phyloP scores from a whole-genome alignment of 2,797 vertebrate species.

The Pangasius sanitwongsei region DNA sequence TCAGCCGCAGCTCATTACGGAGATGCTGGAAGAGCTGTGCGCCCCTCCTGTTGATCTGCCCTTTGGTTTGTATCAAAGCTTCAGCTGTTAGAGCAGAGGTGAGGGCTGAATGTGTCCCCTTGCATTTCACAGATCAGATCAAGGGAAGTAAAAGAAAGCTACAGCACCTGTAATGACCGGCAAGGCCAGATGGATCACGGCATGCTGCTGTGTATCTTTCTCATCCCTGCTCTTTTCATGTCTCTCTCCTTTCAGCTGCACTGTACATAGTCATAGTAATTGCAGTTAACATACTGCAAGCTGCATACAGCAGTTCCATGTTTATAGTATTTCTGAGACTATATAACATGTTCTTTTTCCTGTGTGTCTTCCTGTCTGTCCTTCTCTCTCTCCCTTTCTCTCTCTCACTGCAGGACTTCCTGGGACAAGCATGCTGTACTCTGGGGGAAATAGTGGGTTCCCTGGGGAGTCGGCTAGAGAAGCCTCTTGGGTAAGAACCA shows the following conservation, averaged over 20 bases:
- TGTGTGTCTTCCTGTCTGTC: background rate
- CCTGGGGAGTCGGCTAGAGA: slow-evolving; percentile 89
- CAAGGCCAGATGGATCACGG: background rate
- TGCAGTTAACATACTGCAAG: background rate
- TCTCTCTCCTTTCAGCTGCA: background rate
- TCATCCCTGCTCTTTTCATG: slow-evolving; percentile 13
- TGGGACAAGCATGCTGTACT: slow-evolving; percentile 92
- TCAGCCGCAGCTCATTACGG: slow-evolving; percentile 15
- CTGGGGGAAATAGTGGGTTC: slow-evolving; percentile 96
- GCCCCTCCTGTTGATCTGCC: background rate
- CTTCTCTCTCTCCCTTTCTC: slow-evolving; percentile 34
- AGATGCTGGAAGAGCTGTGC: background rate
- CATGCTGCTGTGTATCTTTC: slow-evolving; percentile 9
- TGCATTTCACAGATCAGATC: slow-evolving; percentile 25
- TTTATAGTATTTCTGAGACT: background rate
- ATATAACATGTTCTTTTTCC: background rate
- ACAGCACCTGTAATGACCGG: slow-evolving; percentile 10
- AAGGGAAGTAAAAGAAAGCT: slow-evolving; percentile 10
- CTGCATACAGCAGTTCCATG: background rate
- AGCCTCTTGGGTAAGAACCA: slow-evolving; percentile 87
- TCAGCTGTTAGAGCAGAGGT: slow-evolving; percentile 28
- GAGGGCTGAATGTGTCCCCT: background rate
- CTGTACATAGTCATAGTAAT: background rate
- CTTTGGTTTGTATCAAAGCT: slow-evolving; percentile 35
- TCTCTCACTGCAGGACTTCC: slow-evolving; percentile 84